Percentiles rank a stretch among this genome's conserved stretches.
phyloP scores from a whole-genome alignment of 2,888 invertebrate genomes.

The Anoncus sp. region DNA sequence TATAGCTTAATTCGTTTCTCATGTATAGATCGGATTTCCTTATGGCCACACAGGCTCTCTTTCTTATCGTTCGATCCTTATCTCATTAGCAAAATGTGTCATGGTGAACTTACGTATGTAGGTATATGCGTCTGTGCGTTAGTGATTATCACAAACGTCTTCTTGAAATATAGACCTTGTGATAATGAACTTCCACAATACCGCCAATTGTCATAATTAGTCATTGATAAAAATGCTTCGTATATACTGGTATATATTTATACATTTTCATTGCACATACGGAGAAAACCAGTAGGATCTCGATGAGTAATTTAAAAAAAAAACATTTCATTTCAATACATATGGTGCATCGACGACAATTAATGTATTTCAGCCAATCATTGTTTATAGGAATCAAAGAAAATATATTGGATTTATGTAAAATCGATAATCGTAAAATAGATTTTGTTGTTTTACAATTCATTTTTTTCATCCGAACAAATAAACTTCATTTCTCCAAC shows the following conservation, averaged over 20 bases:
- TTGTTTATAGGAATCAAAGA: too few species aligned
- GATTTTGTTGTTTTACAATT: not conserved
- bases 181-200: conserved; percentile 13
- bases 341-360: too few species aligned
- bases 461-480: not conserved
- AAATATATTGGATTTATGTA: too few species aligned
- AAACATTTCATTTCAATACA: too few species aligned
- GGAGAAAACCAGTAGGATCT: too few species aligned
- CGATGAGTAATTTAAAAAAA: too few species aligned
- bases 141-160: not conserved
- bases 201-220: not conserved
- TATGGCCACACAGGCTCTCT: conserved; percentile 4
- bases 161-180: conserved; percentile 7
- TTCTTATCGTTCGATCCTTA: conserved; percentile 13
- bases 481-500: conserved; percentile 14
- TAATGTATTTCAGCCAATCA: too few species aligned
- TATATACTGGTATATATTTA: conserved; percentile 2
- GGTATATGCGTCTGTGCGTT: not conserved
- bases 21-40: conserved; percentile 20
- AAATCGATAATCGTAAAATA: too few species aligned
- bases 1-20: conserved; percentile 7
- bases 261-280: not conserved
- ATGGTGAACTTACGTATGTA: not conserved
- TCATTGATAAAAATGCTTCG: conserved; percentile 19
- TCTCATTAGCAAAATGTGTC: conserved; percentile 3